phyloP scores from a whole-genome alignment of 2,888 invertebrate genomes.

The Calameuta idolon region DNA sequence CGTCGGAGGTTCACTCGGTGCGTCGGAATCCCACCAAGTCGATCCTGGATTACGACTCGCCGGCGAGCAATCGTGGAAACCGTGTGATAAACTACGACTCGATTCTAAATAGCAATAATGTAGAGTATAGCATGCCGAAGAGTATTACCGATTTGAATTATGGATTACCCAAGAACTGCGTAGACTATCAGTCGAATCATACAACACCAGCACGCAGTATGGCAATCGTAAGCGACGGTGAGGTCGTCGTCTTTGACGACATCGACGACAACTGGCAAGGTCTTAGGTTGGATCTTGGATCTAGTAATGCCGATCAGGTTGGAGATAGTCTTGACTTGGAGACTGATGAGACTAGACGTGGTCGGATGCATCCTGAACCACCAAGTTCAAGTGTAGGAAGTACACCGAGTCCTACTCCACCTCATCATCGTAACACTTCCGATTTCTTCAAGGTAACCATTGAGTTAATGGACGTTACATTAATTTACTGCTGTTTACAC shows the following conservation, averaged over 20 bases:
- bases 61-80: conserved; percentile 57
- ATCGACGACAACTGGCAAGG: conserved; percentile 86
- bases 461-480: neutral
- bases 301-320: conserved; percentile 48
- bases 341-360: conserved; percentile 52
- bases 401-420: conserved; percentile 61
- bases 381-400: conserved; percentile 63
- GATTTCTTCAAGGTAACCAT: conserved; percentile 68
- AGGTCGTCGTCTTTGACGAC: conserved; percentile 89
- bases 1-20: conserved; percentile 73
- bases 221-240: conserved; percentile 76
- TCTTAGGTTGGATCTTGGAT: conserved; percentile 59
- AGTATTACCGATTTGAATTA: conserved; percentile 64
- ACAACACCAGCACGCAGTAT: conserved; percentile 63
- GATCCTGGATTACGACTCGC: conserved; percentile 63
- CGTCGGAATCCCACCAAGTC: conserved; percentile 67
- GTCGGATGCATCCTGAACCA: conserved; percentile 59
- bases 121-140: conserved; percentile 62
- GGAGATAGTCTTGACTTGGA: conserved; percentile 49
- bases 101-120: conserved; percentile 65
- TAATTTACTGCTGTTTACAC: neutral
- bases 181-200: conserved; percentile 64
- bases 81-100: conserved; percentile 62
- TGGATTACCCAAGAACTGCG: conserved; percentile 61
- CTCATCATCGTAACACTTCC: conserved; percentile 65